A percentile compares a stretch with the other conserved stretches of the same genome.
These are phyloP conservation scores for Turritopsis dohrnii DNA, from an alignment of 30 jellyfish, hydroid and myxozoan species.

Conservation along the genomic window DNA sequence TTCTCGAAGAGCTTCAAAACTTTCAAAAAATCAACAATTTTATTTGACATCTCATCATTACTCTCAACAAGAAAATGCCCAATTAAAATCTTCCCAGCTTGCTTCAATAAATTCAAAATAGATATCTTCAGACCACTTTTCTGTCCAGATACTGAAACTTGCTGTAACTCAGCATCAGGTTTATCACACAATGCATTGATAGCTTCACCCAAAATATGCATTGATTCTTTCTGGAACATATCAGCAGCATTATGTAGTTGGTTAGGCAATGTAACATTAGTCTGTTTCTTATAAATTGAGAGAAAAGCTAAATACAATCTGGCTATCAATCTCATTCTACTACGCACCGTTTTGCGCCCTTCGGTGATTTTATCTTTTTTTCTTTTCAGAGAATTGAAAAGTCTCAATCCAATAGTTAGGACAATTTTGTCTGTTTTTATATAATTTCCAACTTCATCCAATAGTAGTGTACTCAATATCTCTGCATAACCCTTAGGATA, in stretches of 20 bases:
- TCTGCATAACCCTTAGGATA: background rate
- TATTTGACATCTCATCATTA: no score
- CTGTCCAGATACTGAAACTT: no score
- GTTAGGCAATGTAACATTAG: background rate
- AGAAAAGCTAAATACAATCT: background rate
- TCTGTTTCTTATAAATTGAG: background rate
- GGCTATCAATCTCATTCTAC: background rate
- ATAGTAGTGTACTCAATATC: background rate
- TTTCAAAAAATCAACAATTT: no score
- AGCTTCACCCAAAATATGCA: background rate
- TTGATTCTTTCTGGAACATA: background rate
- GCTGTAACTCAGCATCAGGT: no score
- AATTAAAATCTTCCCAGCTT: background rate
- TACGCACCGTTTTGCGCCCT: background rate
- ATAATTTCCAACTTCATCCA: background rate
- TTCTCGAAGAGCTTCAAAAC: constrained; percentile 5
- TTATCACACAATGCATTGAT: no score
- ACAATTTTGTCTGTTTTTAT: background rate
- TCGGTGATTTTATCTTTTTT: background rate
- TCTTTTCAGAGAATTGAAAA: background rate
- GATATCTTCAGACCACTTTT: constrained; percentile 23
- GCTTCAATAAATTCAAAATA: constrained; percentile 16
- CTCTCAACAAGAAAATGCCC: constrained; percentile 22
- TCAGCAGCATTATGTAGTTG: background rate
- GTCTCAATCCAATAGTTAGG: no score